Base-by-base conservation (phyloP, 2,888 invertebrate species). In the Eupithecia vulgata region DNA sequence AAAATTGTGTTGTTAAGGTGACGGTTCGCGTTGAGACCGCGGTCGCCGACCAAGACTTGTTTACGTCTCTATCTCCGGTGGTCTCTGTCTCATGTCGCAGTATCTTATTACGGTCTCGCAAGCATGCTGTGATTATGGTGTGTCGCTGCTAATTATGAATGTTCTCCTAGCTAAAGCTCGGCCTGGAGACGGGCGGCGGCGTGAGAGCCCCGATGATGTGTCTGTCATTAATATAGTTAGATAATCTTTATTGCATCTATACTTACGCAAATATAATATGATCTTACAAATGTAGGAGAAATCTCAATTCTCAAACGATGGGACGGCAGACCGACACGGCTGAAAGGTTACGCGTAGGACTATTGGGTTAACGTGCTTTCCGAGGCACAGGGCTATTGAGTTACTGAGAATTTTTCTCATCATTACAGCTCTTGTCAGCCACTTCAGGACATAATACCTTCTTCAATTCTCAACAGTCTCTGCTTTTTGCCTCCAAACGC, bases 1-100 rank as follows among this genome's bases (percentile, higher is more conserved):
- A 25, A 59, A 30, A 61, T 61, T 61, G 61, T 25, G 57, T 57
- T 52, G 57, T 57, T 52, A 57, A 57, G 57, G 57, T n/a, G 52
- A 1, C 3, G 6, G n/a, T 25, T 57, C 25, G 57, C 21, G 25
- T 25, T 57, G 57, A 4, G 25, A 57, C 57, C 21, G 25, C 57
- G 57, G 25, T 12, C 21, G 1, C 25, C 57, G 57, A 25, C 57
- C 21, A 12, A 57, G 57, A 57, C n/a, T n/a, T n/a, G n/a, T 12
- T 25, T 1, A 25, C 25, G 57, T 25, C 25, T 25, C 21, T 5
- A 21, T 21, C n/a, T 17, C 48, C 48, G 48, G 48, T n/a, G 48
- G 48, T n/a, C 48, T 48, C 4, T 13, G n/a, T 48, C 10, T 52
- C n/a, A 10, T 21, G n/a, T 52, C 48, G 48, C 10, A n/a, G 48